Evolutionary conservation across 2,888 invertebrate genomes (phyloP).

Genomic region (Yponomeuta plumbellus): DNA sequence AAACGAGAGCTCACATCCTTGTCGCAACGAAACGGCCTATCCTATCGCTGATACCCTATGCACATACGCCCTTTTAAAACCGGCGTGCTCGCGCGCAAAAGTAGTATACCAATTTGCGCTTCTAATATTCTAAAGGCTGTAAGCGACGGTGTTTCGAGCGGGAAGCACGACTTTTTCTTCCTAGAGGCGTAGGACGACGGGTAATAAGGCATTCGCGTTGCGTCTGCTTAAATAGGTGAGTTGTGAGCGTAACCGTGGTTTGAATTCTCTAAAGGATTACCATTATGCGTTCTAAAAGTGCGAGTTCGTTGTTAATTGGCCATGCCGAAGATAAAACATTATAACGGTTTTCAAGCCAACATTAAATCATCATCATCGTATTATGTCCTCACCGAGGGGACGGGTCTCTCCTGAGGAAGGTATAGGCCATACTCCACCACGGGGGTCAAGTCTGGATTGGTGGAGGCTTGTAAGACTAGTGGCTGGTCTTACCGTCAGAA

Average conservation of each 20-base stretch:
- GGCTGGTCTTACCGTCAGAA: no score
- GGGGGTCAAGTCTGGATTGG: no score
- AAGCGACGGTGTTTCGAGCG: background rate
- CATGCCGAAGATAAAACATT: no score
- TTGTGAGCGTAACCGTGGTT: background rate
- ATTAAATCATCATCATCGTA: no score
- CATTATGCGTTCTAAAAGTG: background rate
- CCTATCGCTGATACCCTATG: slow-evolving; percentile 11
- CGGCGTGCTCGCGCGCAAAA: background rate
- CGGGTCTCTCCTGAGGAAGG: no score
- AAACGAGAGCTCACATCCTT: slow-evolving; percentile 18
- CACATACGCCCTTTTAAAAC: slow-evolving; percentile 14
- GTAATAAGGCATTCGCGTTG: background rate
- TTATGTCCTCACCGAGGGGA: no score
- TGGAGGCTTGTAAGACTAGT: no score
- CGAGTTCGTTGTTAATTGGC: background rate
- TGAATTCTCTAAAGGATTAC: background rate
- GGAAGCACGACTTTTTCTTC: background rate
- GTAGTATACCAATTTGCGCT: slow-evolving; percentile 22
- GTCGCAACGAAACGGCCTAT: slow-evolving; percentile 12
- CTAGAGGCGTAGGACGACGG: background rate
- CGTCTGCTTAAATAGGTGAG: slow-evolving; percentile 7
- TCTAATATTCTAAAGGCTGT: background rate
- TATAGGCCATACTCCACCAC: no score
- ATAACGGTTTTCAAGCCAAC: no score